Base-by-base conservation (phyloP, 2,113 vertebrate genomes). In the Hippocampus zosterae region DNA sequence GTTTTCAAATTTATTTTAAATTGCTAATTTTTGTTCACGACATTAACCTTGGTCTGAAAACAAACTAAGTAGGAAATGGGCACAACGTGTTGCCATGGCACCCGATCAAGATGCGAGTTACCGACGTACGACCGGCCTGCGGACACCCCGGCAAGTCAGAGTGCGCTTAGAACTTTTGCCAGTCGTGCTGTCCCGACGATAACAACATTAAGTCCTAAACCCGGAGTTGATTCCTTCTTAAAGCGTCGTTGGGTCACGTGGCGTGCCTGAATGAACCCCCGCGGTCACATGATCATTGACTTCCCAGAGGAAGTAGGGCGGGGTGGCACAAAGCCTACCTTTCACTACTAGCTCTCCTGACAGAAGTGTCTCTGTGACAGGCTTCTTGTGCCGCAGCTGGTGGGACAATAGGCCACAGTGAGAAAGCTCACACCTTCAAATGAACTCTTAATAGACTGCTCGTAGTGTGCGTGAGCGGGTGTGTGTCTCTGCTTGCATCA, bases 341-440 rank as follows among this genome's bases (percentile, higher is more conserved):
- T 83, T 91, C 87, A 91, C 85, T 76, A 74, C 69, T 65, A 16
- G 66, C 61, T 68, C 71, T 69, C n/a, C 56, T 62, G 81, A 90
- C 89, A 92, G 87, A 86, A 80, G 76, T 70, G 18, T 73, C 87
- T 88, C 84, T 91, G 75, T 91, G 80, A 60, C 67, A 72, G 37
- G 0, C 44, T 48, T 64, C 77, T 79, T 75, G 70, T 59, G 33
- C 79, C 81, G 84, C 86, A 88, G 85, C 87, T 86, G 84, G 75
- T 63, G n/a, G 75, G 72, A 88, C 89, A 89, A 90, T 88, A 84
- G 75, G 41, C 75, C 75, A 29, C 81, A 81, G 83, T 87, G 86
- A 79, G 88, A 37, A 37, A 81, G 70, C 77, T 81, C 86, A 87
- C 86, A 87, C 88, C 89, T 86, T 72, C 78, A 79, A 85, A 85